phyloP scores from a whole-genome alignment of 2,113 vertebrate genomes.

The Notarius quadriscutis region DNA sequence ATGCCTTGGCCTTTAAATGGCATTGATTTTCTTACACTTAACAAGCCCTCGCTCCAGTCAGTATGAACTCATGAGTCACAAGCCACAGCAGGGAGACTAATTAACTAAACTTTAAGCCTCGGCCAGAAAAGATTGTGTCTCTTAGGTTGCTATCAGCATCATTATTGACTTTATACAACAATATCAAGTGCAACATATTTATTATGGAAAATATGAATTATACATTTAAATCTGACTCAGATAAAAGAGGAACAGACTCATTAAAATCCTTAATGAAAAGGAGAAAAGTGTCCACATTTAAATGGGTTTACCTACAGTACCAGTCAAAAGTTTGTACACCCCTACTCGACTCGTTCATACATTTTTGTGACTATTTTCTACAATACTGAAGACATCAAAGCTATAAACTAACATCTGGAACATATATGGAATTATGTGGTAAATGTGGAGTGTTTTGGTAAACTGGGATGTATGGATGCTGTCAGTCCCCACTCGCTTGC shows the following conservation, averaged over 20 bases:
- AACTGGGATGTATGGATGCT: no score
- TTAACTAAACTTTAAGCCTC: constrained; percentile 41
- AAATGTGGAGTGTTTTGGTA: no score
- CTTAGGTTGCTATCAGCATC: not conserved
- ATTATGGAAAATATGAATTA: not conserved
- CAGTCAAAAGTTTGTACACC: no score
- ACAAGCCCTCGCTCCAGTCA: constrained; percentile 36
- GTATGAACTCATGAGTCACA: constrained; percentile 43
- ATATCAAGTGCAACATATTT: not conserved
- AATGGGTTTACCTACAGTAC: no score
- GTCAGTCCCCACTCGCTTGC: no score
- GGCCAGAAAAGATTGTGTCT: not conserved
- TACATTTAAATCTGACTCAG: not conserved
- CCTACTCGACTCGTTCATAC: no score
- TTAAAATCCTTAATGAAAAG: not conserved
- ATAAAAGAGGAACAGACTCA: not conserved
- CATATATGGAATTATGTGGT: no score
- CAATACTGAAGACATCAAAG: no score
- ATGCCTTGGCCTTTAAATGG: constrained; percentile 55
- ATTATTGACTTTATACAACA: not conserved
- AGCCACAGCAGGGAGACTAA: constrained; percentile 38
- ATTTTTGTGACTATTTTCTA: no score
- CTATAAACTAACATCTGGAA: no score
- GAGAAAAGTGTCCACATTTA: not conserved
- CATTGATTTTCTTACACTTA: constrained; percentile 45